Base-by-base conservation (phyloP, 2,797 vertebrate species). In the Anableps anableps region DNA sequence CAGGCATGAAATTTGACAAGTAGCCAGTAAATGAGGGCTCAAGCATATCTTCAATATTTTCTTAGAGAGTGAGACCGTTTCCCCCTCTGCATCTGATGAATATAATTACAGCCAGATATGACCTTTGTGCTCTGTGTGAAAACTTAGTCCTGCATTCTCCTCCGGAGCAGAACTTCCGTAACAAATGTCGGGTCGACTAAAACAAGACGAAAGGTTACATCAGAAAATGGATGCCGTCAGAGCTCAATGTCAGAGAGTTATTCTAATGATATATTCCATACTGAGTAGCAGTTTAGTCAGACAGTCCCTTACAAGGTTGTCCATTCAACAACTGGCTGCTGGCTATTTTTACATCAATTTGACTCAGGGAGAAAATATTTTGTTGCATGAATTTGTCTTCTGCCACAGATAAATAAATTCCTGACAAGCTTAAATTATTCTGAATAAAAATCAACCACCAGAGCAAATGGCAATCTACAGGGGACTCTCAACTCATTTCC, bases 41-140 rank as follows among this genome's bases (percentile, higher is more conserved):
- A 80, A 85, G 76, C 80, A 83, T 89, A 91, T 91, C 31, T 86
- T 91, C 92, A 92, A 95, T 91, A 92, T 93, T 93, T 92, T 91
- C 87, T 93, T 91, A 84, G 87, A 78, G 91, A 90, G 88, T 45
- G 74, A 88, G 82, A 76, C 85, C 83, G 80, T 91, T 91, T 89
- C 82, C 86, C 87, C 82, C 43, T 79, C 90, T 90, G 89, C 87
- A 89, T 92, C 90, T 95, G 94, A 95, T 94, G 94, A 93, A 92
- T 94, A 94, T 95, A 96, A 95, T 96, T 95, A 95, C 93, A 96
- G 95, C 92, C 95, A 95, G 95, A 96, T 95, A 94, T 93, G 95
- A 96, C 94, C 95, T 95, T 91, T 94, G 93, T 76, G 91, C 93
- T 93, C 91, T 4, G 89, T 84, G 90, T 87, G 84, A 95, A 94